Percentiles rank a stretch among this genome's conserved stretches.
Conservation (phyloP, 1,140 invertebrate species). For the Aradophagus sp. region DNA sequence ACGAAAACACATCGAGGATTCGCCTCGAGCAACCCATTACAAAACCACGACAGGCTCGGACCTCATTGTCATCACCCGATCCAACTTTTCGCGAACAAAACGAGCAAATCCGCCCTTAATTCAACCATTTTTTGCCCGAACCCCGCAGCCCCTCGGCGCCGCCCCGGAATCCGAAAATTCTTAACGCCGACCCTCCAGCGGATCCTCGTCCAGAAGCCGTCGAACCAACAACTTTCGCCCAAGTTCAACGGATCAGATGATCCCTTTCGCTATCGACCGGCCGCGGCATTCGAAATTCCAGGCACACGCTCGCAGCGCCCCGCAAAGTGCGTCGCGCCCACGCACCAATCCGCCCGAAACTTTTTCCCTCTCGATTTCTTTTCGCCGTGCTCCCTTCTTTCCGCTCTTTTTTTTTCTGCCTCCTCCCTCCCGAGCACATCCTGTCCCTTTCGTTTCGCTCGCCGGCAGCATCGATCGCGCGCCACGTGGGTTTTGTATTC, state of each 20-base stretch:
- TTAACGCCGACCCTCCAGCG: too few relatives aligned
- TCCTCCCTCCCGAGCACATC: constrained; percentile 15
- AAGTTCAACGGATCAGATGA: constrained; percentile 41
- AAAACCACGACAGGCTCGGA: too few relatives aligned
- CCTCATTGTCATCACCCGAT: too few relatives aligned
- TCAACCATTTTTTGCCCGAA: constrained; percentile 7
- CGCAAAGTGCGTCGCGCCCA: background rate
- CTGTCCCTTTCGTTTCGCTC: constrained; percentile 12
- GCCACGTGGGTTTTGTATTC: constrained; percentile 72
- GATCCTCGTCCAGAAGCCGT: background rate
- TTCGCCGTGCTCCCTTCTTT: too few relatives aligned
- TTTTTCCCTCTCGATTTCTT: background rate
- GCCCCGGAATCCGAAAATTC: constrained; percentile 13
- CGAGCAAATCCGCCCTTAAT: constrained; percentile 16
- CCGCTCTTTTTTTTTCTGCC: too few relatives aligned
- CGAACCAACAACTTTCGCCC: constrained; percentile 37
- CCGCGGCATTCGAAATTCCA: constrained; percentile 29
- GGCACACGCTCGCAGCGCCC: constrained; percentile 11
- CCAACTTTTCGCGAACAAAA: too few relatives aligned
- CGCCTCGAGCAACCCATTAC: too few relatives aligned
- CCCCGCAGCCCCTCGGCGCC: constrained; percentile 5
- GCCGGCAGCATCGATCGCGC: constrained; percentile 45
- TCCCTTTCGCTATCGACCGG: constrained; percentile 39
- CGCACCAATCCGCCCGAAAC: background rate
- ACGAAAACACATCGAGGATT: too few relatives aligned